Percentiles rank a stretch among this genome's conserved stretches.
Evolutionary conservation across 2,888 invertebrate species (phyloP).

Genomic region (Odontocerum albicorne): DNA sequence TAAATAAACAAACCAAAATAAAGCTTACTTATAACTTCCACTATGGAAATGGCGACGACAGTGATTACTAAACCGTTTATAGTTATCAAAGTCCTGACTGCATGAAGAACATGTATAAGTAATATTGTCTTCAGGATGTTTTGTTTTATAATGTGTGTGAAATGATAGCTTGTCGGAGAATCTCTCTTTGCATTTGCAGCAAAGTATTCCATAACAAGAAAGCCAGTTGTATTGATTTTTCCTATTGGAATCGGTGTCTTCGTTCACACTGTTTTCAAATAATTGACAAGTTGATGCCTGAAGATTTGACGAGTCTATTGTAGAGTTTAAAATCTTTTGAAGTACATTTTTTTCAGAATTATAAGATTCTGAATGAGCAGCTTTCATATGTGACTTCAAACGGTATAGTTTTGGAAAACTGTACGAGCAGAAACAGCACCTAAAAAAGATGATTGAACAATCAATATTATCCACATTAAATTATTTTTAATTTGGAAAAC

Average conservation of each 20-base stretch:
- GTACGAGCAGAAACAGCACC: constrained; percentile 11
- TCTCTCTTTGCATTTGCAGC: constrained; percentile 13
- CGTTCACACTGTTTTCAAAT: no score
- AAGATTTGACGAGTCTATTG: neutral
- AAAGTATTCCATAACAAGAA: constrained; percentile 9
- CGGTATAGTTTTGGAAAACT: constrained; percentile 11
- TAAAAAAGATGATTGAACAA: no score
- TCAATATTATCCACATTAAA: no score
- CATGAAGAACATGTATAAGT: constrained; percentile 12
- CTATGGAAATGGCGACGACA: constrained; percentile 10
- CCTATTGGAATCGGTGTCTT: neutral
- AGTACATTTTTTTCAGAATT: neutral
- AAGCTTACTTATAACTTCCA: constrained; percentile 6
- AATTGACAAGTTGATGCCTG: neutral
- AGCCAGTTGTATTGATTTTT: constrained; percentile 10
- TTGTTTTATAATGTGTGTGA: constrained; percentile 4
- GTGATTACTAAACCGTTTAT: constrained; percentile 11
- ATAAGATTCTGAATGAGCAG: constrained; percentile 7
- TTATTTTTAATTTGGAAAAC: no score
- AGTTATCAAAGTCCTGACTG: constrained; percentile 2
- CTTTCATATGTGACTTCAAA: neutral
- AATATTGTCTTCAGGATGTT: neutral
- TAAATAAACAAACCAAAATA: no score
- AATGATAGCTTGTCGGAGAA: constrained; percentile 1
- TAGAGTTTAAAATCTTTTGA: neutral